Evolutionary conservation across 2,797 vertebrate genomes (phyloP).

Genomic region (Cyclura pinguis): DNA sequence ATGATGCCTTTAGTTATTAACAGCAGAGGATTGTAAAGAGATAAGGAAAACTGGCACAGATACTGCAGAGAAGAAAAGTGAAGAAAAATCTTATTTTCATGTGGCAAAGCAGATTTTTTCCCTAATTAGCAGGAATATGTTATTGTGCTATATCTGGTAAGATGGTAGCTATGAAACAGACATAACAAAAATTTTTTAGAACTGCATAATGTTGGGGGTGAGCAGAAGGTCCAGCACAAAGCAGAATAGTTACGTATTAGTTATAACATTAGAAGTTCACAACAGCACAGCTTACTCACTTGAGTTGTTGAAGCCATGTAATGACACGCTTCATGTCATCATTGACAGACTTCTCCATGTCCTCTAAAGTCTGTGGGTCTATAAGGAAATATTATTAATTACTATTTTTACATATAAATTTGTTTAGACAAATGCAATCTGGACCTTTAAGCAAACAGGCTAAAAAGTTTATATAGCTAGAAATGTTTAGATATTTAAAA

Average conservation of each 20-base stretch:
- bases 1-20: not conserved
- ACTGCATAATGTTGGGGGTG: not conserved
- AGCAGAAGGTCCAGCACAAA: not conserved
- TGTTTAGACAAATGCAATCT: conserved; percentile 33
- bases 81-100: not conserved
- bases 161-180: not conserved
- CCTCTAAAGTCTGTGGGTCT: conserved; percentile 95
- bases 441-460: conserved; percentile 8
- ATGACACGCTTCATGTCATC: conserved; percentile 96
- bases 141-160: not conserved
- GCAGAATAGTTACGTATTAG: not conserved
- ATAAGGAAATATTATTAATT: conserved; percentile 55
- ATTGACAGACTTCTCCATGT: conserved; percentile 96
- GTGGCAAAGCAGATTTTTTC: not conserved
- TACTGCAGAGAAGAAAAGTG: not conserved
- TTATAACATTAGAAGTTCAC: not conserved
- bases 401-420: conserved; percentile 24
- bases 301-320: conserved; percentile 95
- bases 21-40: not conserved
- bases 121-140: not conserved
- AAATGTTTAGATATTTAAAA: not conserved
- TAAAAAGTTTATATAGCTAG: not conserved
- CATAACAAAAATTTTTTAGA: not conserved
- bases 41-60: not conserved
- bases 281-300: conserved; percentile 81